Conservation (phyloP, 2,888 invertebrate species). For the Conistra vaccinii region DNA sequence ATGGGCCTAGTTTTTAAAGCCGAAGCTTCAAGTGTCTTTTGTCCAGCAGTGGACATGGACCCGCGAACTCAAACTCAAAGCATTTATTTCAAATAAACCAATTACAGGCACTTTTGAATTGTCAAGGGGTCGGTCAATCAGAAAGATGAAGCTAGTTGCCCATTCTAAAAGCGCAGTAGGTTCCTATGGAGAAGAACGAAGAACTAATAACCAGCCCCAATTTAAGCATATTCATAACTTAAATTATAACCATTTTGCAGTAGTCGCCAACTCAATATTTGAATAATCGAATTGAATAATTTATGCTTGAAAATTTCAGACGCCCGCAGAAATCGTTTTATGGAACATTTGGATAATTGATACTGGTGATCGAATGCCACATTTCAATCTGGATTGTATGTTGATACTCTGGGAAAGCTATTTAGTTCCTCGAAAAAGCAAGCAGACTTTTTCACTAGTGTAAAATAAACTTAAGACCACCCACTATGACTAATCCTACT, state of each 20-base stretch:
- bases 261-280: slow-evolving; percentile 26
- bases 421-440: neutral
- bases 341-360: slow-evolving; percentile 27
- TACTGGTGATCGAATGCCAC: neutral
- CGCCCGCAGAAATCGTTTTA: slow-evolving; percentile 5
- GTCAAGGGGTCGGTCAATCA: no score
- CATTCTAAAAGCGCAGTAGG: no score
- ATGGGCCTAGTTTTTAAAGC: neutral
- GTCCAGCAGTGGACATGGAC: neutral
- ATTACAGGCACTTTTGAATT: no score
- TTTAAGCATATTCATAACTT: slow-evolving; percentile 22
- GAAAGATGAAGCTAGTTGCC: no score
- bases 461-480: neutral
- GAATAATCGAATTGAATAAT: slow-evolving; percentile 42
- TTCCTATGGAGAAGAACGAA: no score
- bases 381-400: slow-evolving; percentile 10
- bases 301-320: slow-evolving; percentile 30
- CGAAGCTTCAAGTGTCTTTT: no score
- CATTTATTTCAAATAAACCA: no score
- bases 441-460: neutral
- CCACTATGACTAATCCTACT: neutral
- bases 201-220: neutral
- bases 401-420: neutral
- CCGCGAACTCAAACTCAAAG: no score
- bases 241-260: slow-evolving; percentile 23